Evolutionary conservation across 2,888 invertebrate genomes (phyloP), one percentile per base, ranked within the genome.

Genomic region (Callosobruchus maculatus): DNA sequence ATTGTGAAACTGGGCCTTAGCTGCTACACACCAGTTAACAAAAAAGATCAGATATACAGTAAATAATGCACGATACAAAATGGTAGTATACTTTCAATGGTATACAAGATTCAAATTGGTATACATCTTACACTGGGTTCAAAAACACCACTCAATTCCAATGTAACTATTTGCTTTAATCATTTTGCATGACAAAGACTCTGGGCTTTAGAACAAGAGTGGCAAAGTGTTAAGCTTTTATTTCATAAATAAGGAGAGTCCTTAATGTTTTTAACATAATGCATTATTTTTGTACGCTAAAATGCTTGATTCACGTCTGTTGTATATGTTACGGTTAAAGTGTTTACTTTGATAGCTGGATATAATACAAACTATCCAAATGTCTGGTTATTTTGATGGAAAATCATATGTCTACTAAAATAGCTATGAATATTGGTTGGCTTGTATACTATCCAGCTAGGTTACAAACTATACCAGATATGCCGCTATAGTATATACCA

Each of bases 41-140:
- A 68, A 68, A 68, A 68, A 68, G 22, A 68, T 68, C 21, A 21
- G 22, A 71, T 21, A 72, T 70, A 72, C 67, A 70, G 67, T 70
- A 72, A 70, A 67, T 72, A 76, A 76, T 76, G 76, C 76, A 76
- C 74, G 67, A 69, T 76, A 72, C 71, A 71, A 74, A 74, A 75
- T 73, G 68, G 67, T 73, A 76, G 73, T 76, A 72, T 76, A 74
- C 76, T 72, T 72, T 70, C 31, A 26, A 26, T 72, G 73, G 74
- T 75, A 74, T 74, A 75, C 75, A 74, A 68, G 66, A 70, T 70
- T 72, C 20, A 69, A 22, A 71, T 30, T 30, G 20, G 71, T 71
- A 71, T 71, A 71, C 71, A 20, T 71, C 21, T 68, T 68, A 21
- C 49, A 49, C 13, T 49, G 49, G 49, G 49, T 49, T 49, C 68